Conservation (phyloP, 2,888 invertebrate species). For the Apotomis turbidana region DNA sequence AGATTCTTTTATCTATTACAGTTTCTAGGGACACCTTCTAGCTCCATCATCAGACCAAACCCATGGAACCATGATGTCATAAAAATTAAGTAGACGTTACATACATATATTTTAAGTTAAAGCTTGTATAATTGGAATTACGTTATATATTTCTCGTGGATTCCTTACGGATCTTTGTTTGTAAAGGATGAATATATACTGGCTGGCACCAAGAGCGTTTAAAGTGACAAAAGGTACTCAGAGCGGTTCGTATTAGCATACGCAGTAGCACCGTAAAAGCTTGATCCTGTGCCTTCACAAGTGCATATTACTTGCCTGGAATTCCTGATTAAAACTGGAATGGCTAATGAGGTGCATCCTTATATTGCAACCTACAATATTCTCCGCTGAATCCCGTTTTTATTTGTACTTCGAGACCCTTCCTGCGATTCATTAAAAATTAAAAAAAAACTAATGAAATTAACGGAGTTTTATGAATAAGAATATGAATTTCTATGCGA, state of each 20-base stretch:
- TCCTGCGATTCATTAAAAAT: too few relatives aligned
- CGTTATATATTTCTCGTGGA: not conserved
- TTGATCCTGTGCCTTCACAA: slow-evolving; percentile 20
- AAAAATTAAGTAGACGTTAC: too few relatives aligned
- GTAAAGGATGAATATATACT: slow-evolving; percentile 16
- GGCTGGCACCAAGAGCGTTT: slow-evolving; percentile 13
- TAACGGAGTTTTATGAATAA: too few relatives aligned
- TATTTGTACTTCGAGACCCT: too few relatives aligned
- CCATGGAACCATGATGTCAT: too few relatives aligned
- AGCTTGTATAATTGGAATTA: not conserved
- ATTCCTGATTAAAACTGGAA: slow-evolving; percentile 32
- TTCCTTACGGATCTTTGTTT: slow-evolving; percentile 1
- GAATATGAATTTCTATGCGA: too few relatives aligned
- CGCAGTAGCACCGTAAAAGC: slow-evolving; percentile 30
- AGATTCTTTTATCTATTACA: too few relatives aligned
- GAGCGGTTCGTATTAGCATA: slow-evolving; percentile 29
- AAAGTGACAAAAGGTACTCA: slow-evolving; percentile 27
- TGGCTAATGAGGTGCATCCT: slow-evolving; percentile 7
- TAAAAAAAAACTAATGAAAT: too few relatives aligned
- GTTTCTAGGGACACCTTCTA: too few relatives aligned
- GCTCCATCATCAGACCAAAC: too few relatives aligned
- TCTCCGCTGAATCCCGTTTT: not conserved
- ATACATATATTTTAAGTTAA: too few relatives aligned
- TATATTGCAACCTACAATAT: not conserved
- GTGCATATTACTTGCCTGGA: slow-evolving; percentile 31